Base-by-base conservation (phyloP, 2,797 vertebrate species). In the Pyrocephalus nanus region DNA sequence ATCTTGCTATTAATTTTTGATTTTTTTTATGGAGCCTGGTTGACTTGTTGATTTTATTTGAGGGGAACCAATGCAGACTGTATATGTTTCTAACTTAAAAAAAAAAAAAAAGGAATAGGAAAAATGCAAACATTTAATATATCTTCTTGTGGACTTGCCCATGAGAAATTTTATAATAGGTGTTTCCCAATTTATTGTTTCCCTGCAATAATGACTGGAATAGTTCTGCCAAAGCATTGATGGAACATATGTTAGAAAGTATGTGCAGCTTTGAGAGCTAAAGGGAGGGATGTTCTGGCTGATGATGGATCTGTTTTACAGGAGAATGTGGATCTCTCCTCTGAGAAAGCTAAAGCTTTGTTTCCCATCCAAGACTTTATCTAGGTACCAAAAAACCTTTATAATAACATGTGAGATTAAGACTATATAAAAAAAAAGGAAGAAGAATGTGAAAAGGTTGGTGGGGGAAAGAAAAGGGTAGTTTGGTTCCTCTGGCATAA, bases 101-200 rank as follows among this genome's bases (percentile, higher is more conserved):
- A 38, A 38, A 38, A 38, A 40, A 14, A 40, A 40, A 84, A 96
- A 94, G 21, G 55, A 94, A 94, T 58, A 87, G 83, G 40, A 88
- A 92, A 58, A 97, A 93, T 77, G 29, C 38, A 79, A 73, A 78
- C 12, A 73, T 95, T 93, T 66, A 89, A 42, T 73, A 19, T 72
- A 65, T 69, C 19, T 94, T 84, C 77, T 91, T 79, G 34, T 84
- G 66, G 47, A 85, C 50, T 95, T 96, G 72, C 60, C 82, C 42
- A 22, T 69, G 92, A 90, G 85, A 91, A 83, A 67, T 94, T 94
- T 88, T 94, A 80, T 86, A 78, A 81, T 57, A 86, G 19, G 9
- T 75, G 88, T 96, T 96, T 95, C 88, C 73, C 27, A 95, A n/a
- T 88, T 76, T 91, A 89, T 94, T 73, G 58, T 92, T 95, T 96